Percentiles rank a stretch among this genome's conserved stretches.
Evolutionary conservation across 2,113 vertebrate species (phyloP).

Genomic region (Lethenteron camtschaticum): DNA sequence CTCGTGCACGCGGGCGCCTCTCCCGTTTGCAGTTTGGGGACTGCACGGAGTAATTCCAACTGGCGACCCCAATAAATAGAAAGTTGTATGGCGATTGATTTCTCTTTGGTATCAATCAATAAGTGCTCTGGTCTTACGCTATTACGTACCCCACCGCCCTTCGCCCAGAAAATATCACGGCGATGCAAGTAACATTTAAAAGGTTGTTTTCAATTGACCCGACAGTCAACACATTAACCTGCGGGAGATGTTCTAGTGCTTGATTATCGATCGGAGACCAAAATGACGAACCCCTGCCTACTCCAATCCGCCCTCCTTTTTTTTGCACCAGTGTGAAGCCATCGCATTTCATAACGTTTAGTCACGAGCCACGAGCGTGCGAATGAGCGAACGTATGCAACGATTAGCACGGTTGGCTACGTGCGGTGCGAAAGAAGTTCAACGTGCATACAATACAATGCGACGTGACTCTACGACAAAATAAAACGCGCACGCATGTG

Average conservation of each 20-base stretch:
- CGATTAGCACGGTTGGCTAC: too few relatives aligned
- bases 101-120: slow-evolving; percentile 5
- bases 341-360: background rate
- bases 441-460: too few relatives aligned
- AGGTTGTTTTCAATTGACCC: slow-evolving; percentile 6
- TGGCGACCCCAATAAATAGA: slow-evolving; percentile 5
- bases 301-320: background rate
- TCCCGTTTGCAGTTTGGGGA: too few relatives aligned
- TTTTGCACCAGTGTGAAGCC: background rate
- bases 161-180: background rate
- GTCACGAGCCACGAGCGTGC: too few relatives aligned
- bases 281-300: background rate
- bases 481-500: too few relatives aligned
- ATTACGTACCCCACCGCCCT: background rate
- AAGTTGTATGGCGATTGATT: background rate
- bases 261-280: background rate
- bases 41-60: background rate
- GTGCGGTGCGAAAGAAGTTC: too few relatives aligned
- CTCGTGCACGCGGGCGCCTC: too few relatives aligned
- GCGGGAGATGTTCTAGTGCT: background rate
- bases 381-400: too few relatives aligned
- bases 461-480: too few relatives aligned
- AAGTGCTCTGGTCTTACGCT: background rate
- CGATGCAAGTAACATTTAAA: slow-evolving; percentile 6
- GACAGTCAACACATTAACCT: slow-evolving; percentile 6